A percentile compares a stretch with the other conserved stretches of the same genome.
Conservation (phyloP, 2,888 invertebrate species). For the Caenorhabditis sp. region DNA sequence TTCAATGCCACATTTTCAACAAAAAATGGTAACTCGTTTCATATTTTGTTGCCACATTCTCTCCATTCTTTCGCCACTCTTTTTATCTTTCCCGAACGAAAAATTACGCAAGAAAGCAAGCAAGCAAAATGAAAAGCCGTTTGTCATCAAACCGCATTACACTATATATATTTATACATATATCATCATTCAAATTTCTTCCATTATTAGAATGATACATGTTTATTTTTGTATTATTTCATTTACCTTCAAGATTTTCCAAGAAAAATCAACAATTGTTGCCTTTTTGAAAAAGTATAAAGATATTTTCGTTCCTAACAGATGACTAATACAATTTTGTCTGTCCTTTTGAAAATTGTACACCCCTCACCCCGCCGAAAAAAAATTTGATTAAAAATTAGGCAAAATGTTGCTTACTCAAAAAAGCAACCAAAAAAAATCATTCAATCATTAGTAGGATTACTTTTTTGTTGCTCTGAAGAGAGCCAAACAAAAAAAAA, state of each 20-base stretch:
- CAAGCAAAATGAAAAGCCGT: neutral
- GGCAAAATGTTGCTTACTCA: neutral
- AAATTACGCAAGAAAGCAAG: conserved; percentile 1
- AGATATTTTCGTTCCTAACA: neutral
- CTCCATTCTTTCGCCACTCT: neutral
- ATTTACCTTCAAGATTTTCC: neutral
- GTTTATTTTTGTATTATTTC: neutral
- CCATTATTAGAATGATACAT: neutral
- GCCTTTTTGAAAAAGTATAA: too few species aligned
- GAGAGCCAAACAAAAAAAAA: neutral
- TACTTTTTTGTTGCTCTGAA: neutral
- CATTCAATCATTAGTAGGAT: neutral
- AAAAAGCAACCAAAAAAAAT: too few species aligned
- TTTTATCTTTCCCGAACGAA: neutral
- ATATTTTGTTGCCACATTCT: neutral
- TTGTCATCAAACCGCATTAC: conserved; percentile 1
- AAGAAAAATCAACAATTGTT: too few species aligned
- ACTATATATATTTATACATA: neutral
- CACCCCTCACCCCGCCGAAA: neutral
- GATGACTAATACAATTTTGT: neutral
- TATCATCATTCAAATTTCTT: neutral
- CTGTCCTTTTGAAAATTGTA: neutral
- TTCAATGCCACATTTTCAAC: neutral
- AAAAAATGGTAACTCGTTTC: neutral
- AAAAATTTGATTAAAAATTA: conserved; percentile 1